Base-by-base conservation (phyloP, 2,113 vertebrate genomes). In the Connochaetes taurinus region DNA sequence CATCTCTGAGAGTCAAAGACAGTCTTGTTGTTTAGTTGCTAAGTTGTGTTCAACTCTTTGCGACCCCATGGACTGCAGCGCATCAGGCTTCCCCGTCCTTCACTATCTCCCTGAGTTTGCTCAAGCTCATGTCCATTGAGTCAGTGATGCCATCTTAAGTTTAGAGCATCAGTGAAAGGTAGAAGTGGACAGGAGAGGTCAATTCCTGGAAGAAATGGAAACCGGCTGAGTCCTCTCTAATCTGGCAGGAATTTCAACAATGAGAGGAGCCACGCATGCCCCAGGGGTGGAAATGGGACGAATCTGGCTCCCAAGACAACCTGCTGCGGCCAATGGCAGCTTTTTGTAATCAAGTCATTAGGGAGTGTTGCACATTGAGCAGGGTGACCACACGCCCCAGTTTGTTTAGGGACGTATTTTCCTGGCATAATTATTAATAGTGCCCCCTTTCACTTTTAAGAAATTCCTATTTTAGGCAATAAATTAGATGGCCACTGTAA, bases 391-490 rank as follows among this genome's bases (percentile, higher is more conserved):
- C 55, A 23, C 5, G 11, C 17, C 60, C 87, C 74, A 27, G 31
- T 82, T 87, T 57, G 12, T 45, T 52, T 71, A 62, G n/a, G 47
- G 29, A 13, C 58, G 5, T 27, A 53, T 90, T 57, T 95, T 91
- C 17, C 45, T 52, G 36, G 21, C 10, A 89, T 71, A 16, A 76
- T 55, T 94, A 94, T 78, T 60, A 97, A 80, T 84, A 76, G 52
- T 57, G 36, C 4, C 14, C 45, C 43, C 27, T 96, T 62, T 76
- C 16, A 71, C 78, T 60, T 64, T 67, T 12, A 64, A 91, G 58
- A 94, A 86, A 96, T 90, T 91, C 21, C 83, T 87, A 21, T n/a
- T 96, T 90, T 58, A 91, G 45, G 58, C 47, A 71, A 21, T 91
- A 86, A 47, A 57, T 53, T 53, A 62, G 7, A 78, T 85, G 83